These are phyloP conservation scores for Apotomis betuletana DNA, from an alignment of 2,888 invertebrate genomes.

Conservation along the genomic window DNA sequence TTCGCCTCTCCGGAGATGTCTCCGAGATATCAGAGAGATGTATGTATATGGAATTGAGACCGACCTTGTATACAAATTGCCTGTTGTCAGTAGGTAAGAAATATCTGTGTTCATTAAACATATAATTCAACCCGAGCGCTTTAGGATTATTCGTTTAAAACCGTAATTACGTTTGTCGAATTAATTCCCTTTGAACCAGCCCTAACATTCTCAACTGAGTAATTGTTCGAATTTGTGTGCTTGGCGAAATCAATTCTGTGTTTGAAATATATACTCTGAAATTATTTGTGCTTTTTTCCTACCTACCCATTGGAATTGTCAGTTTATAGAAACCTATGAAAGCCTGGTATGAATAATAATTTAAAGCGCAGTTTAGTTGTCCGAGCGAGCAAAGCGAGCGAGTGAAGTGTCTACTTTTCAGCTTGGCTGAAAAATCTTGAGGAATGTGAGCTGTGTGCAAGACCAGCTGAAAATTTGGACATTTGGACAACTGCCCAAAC, in stretches of 20 bases:
- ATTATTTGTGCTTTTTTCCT: not conserved
- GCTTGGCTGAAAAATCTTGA: no score
- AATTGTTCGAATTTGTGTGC: constrained; percentile 19
- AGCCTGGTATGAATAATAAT: no score
- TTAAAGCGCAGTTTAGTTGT: no score
- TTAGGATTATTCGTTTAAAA: not conserved
- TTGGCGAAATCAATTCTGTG: constrained; percentile 3
- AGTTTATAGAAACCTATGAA: not conserved
- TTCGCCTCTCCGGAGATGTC: no score
- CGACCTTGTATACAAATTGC: no score
- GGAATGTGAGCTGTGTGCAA: no score
- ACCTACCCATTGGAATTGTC: not conserved
- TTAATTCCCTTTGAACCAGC: constrained; percentile 17
- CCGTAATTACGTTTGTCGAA: constrained; percentile 6
- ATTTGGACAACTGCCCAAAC: no score
- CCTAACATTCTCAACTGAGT: constrained; percentile 3
- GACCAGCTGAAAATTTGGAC: no score
- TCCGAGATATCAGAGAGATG: no score
- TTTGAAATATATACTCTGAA: constrained; percentile 16
- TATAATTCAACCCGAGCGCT: not conserved
- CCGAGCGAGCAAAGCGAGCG: no score
- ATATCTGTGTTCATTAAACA: not conserved
- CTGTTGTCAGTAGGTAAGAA: not conserved
- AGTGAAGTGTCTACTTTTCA: no score
- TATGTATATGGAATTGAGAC: no score